Evolutionary conservation across 1,140 invertebrate genomes (phyloP).

Genomic region (Drosophila ironensis): DNA sequence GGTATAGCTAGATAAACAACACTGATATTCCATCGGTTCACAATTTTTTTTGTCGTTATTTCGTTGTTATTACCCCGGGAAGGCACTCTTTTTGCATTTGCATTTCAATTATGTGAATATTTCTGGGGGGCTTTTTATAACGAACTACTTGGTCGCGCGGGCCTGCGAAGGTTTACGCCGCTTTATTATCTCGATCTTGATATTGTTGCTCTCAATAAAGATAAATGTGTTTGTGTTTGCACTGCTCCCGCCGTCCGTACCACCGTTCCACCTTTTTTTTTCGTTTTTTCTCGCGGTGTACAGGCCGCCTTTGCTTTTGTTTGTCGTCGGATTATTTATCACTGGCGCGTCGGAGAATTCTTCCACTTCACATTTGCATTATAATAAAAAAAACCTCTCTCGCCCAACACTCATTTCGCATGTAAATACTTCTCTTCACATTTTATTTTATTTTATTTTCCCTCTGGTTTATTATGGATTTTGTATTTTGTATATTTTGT

Average conservation of each 20-base stretch:
- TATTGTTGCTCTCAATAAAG: conserved; percentile 60
- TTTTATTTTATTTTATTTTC: conserved; percentile 29
- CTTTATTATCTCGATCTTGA: conserved; percentile 58
- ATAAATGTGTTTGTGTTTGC: conserved; percentile 64
- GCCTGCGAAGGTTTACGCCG: conserved; percentile 41
- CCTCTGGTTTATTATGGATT: no score
- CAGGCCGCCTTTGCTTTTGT: conserved; percentile 22
- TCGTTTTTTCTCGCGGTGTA: conserved; percentile 18
- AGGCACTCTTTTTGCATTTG: conserved; percentile 42
- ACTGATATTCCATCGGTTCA: neutral
- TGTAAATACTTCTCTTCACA: conserved; percentile 44
- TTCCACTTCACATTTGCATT: conserved; percentile 68
- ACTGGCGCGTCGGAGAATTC: conserved; percentile 56
- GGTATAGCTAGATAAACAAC: conserved; percentile 5
- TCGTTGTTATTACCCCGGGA: conserved; percentile 7
- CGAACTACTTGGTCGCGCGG: conserved; percentile 40
- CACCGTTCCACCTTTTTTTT: conserved; percentile 4
- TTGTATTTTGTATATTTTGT: neutral
- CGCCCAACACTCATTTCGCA: conserved; percentile 55
- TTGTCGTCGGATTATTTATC: conserved; percentile 55
- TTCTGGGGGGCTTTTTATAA: conserved; percentile 31
- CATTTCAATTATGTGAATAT: conserved; percentile 30
- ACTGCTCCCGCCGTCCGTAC: conserved; percentile 29
- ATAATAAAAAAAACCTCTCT: conserved; percentile 46
- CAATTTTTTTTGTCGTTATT: conserved; percentile 11